Evolutionary conservation across 2,888 invertebrate genomes (phyloP).

Genomic region (Plagodis dolabraria): DNA sequence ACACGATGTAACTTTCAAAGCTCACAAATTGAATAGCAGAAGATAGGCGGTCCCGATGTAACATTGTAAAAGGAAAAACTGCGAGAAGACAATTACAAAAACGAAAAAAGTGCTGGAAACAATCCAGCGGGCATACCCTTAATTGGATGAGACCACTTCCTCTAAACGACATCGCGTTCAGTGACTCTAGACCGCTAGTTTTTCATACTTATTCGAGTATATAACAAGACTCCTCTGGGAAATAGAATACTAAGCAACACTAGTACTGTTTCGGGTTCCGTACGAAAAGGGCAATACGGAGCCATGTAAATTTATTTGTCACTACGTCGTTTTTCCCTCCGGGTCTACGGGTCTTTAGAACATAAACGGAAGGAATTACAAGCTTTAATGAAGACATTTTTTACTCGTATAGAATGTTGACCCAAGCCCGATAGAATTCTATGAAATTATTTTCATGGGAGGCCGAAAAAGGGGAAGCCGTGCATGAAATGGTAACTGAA

Average conservation of each 20-base stretch:
- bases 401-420: too few species aligned
- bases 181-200: slow-evolving; percentile 32
- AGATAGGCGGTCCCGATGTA: slow-evolving; percentile 50
- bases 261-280: too few species aligned
- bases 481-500: too few species aligned
- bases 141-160: slow-evolving; percentile 83
- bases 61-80: slow-evolving; percentile 63
- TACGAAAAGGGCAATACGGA: too few species aligned
- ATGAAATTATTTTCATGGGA: too few species aligned
- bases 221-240: slow-evolving; percentile 47
- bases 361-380: too few species aligned
- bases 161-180: slow-evolving; percentile 70
- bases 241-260: neutral
- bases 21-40: slow-evolving; percentile 48
- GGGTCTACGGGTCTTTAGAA: too few species aligned
- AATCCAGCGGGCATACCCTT: slow-evolving; percentile 78
- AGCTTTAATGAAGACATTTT: too few species aligned
- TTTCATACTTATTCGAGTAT: slow-evolving; percentile 48
- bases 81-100: slow-evolving; percentile 75
- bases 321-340: too few species aligned
- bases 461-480: too few species aligned
- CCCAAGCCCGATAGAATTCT: too few species aligned
- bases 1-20: neutral
- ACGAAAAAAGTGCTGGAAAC: slow-evolving; percentile 76
- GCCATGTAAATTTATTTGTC: too few species aligned